These are phyloP conservation scores for Apostichopus japonicus DNA, from an alignment of 35 echinoderm and acorn worm species.

Conservation along the genomic window DNA sequence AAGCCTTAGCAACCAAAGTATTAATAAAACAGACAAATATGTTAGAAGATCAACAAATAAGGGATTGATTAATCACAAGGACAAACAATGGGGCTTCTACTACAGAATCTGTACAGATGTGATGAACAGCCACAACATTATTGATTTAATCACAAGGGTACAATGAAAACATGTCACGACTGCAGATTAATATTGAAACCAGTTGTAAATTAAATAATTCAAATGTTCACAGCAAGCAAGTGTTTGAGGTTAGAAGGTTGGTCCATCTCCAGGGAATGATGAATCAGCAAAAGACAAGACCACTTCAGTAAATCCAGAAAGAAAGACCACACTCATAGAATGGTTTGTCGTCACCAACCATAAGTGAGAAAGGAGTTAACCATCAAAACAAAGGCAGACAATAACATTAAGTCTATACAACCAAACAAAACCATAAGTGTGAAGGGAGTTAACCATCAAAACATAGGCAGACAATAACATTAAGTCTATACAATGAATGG, in stretches of 20 bases:
- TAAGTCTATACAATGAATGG: background rate
- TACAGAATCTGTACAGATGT: no score
- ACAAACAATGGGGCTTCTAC: no score
- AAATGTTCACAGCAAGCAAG: background rate
- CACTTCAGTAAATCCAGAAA: background rate
- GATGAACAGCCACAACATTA: no score
- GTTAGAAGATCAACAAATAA: no score
- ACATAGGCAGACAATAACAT: background rate
- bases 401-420: background rate
- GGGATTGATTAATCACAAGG: no score
- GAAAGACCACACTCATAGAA: background rate
- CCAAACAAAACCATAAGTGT: background rate
- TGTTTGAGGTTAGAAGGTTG: conserved; percentile 3
- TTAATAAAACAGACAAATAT: no score
- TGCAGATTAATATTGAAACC: background rate
- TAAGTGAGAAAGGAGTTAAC: background rate
- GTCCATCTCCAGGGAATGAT: conserved; percentile 16
- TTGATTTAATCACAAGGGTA: no score
- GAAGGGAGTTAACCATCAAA: background rate
- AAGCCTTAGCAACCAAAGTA: no score
- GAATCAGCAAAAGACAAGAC: background rate
- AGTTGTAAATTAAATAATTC: background rate
- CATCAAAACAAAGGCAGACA: background rate
- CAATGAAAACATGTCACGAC: background rate
- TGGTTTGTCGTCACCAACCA: no score